Conservation (phyloP, 1,140 invertebrate genomes). For the Drosophila ogumai region DNA sequence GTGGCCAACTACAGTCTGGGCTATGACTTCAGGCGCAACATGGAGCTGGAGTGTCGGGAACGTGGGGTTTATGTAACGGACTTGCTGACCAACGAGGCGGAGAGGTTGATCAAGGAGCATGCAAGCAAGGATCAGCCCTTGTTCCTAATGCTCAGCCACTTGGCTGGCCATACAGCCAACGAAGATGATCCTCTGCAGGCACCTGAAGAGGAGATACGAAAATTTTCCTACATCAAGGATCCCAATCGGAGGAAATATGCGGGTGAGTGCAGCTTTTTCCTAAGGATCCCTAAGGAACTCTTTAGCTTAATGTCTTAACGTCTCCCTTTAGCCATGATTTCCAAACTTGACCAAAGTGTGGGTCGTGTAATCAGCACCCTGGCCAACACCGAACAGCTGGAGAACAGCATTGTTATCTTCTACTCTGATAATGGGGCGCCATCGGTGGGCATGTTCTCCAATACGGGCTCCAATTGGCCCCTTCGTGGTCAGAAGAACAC, state of each 20-base stretch:
- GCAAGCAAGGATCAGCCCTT: conserved; percentile 87
- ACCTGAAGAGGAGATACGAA: conserved; percentile 90
- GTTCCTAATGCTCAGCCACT: conserved; percentile 92
- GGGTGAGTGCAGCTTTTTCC: conserved; percentile 85
- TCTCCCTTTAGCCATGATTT: conserved; percentile 90
- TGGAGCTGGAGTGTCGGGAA: conserved; percentile 87
- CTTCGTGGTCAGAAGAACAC: conserved; percentile 92
- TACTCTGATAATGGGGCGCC: conserved; percentile 92
- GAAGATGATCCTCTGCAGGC: conserved; percentile 90
- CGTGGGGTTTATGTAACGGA: conserved; percentile 91
- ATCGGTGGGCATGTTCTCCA: conserved; percentile 89
- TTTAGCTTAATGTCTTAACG: neutral
- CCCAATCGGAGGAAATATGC: conserved; percentile 91
- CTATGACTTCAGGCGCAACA: conserved; percentile 89
- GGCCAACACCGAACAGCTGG: conserved; percentile 88
- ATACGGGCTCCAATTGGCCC: conserved; percentile 95
- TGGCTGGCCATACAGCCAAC: conserved; percentile 92
- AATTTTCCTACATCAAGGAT: conserved; percentile 91
- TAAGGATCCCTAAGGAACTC: neutral
- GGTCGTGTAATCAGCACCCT: conserved; percentile 91
- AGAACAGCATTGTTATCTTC: conserved; percentile 91
- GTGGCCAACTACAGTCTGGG: conserved; percentile 86
- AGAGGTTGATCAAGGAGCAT: conserved; percentile 89
- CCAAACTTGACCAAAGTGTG: conserved; percentile 94
- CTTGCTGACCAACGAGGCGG: conserved; percentile 90